phyloP scores from a whole-genome alignment of 2,113 vertebrate genomes.

The Prochilodus magdalenae region DNA sequence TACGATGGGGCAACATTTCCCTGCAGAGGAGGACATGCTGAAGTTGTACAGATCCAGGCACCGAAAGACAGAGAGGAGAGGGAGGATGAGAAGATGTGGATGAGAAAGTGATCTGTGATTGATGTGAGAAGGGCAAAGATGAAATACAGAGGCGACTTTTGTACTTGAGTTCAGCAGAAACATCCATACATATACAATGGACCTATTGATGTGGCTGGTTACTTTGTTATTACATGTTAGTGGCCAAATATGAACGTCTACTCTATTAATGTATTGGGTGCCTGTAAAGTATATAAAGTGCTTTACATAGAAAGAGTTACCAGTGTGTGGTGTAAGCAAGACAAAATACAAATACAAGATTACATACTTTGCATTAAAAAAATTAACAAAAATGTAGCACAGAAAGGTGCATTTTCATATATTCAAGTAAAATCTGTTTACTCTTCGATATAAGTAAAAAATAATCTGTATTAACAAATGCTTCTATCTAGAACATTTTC shows the following conservation, averaged over 20 bases:
- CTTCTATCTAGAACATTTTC: not conserved
- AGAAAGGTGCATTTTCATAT: not conserved
- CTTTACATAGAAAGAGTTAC: not conserved
- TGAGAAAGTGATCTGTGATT: conserved; percentile 34
- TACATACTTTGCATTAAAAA: not conserved
- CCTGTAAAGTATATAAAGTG: not conserved
- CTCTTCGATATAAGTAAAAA: not conserved
- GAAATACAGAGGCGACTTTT: conserved; percentile 2
- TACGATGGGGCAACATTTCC: conserved; percentile 24
- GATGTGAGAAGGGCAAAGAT: not conserved
- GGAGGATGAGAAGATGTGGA: conserved; percentile 29
- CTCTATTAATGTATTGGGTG: not conserved
- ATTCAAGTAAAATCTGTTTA: conserved; percentile 11
- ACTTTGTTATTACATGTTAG: conserved; percentile 7
- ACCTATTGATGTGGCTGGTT: conserved; percentile 1
- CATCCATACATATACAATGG: conserved; percentile 11
- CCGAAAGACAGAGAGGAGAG: conserved; percentile 24
- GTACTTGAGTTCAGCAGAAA: conserved; percentile 13
- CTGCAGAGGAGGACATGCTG: conserved; percentile 39
- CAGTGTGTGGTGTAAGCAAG: not conserved
- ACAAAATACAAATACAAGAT: not conserved
- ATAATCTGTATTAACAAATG: not conserved
- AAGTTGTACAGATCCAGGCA: conserved; percentile 44
- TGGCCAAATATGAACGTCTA: not conserved
- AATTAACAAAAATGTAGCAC: not conserved